A percentile compares a stretch with the other conserved stretches of the same genome.
These are phyloP conservation scores for Leguminivora glycinivorella DNA, from an alignment of 1,140 invertebrate genomes.

Conservation along the genomic window DNA sequence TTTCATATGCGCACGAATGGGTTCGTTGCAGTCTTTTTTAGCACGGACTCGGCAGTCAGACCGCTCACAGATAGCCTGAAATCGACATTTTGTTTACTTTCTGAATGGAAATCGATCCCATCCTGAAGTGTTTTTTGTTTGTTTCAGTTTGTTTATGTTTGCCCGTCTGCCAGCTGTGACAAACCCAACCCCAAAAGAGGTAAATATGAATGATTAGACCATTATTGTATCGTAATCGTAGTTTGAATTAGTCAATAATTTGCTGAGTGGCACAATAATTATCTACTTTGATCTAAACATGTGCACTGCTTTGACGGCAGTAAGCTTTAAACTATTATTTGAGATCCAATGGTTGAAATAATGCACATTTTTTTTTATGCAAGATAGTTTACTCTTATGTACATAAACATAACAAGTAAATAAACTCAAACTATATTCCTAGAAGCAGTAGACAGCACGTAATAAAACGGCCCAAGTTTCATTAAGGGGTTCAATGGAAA, in stretches of 20 bases:
- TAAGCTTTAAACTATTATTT: constrained; percentile 11
- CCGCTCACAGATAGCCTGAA: constrained; percentile 11
- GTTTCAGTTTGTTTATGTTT: constrained; percentile 6
- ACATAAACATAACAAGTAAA: not conserved
- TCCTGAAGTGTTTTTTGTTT: not conserved
- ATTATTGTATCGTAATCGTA: not conserved
- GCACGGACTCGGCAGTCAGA: not conserved
- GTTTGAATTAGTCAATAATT: not conserved
- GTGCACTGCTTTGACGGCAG: constrained; percentile 15
- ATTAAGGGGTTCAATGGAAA: too few species aligned
- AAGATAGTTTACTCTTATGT: not conserved
- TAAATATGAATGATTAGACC: not conserved
- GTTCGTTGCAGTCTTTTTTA: not conserved
- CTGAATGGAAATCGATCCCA: constrained; percentile 1
- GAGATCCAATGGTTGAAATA: not conserved
- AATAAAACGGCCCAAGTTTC: too few species aligned
- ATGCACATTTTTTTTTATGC: constrained; percentile 13
- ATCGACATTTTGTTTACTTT: constrained; percentile 7
- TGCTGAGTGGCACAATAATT: not conserved
- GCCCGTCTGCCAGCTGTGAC: not conserved
- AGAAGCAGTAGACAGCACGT: too few species aligned
- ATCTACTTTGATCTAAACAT: not conserved
- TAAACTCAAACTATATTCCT: too few species aligned
- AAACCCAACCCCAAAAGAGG: not conserved
- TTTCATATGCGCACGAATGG: constrained; percentile 1